Evolutionary conservation across 2,888 invertebrate genomes (phyloP).

Genomic region (Eupithecia centaureata): DNA sequence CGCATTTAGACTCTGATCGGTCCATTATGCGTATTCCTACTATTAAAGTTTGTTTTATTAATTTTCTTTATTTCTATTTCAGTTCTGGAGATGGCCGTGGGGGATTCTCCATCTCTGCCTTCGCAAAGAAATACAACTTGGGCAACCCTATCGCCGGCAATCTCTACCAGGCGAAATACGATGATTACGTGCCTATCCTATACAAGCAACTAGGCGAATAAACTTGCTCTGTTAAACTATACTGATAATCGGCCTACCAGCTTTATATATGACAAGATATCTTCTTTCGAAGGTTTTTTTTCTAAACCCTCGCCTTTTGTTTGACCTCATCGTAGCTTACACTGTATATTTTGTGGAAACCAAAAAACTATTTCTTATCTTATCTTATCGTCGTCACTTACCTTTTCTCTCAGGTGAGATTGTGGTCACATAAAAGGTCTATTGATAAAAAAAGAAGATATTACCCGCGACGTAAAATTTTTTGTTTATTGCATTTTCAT

Average conservation of each 20-base stretch:
- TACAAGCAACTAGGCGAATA: slow-evolving; percentile 74
- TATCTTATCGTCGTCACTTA: too few species aligned
- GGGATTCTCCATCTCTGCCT: slow-evolving; percentile 78
- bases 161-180: slow-evolving; percentile 91
- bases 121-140: slow-evolving; percentile 89
- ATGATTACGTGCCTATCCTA: slow-evolving; percentile 89
- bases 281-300: too few species aligned
- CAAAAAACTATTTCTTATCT: too few species aligned
- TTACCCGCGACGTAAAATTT: background rate
- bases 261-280: too few species aligned
- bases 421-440: too few species aligned
- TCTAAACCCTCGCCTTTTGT: too few species aligned
- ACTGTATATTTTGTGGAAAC: too few species aligned
- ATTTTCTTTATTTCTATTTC: slow-evolving; percentile 41
- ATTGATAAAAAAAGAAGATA: background rate
- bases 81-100: slow-evolving; percentile 73
- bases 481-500: background rate
- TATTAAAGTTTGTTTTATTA: too few species aligned
- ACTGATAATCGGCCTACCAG: background rate
- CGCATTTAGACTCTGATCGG: too few species aligned
- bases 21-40: too few species aligned
- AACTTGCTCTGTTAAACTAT: slow-evolving; percentile 16
- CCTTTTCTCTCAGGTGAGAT: too few species aligned
- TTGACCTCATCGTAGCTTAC: too few species aligned
- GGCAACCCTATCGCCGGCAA: slow-evolving; percentile 92